Percentiles rank a stretch among this genome's conserved stretches.
phyloP scores from a whole-genome alignment of 2,113 vertebrate genomes.

The Cyanistes caeruleus region DNA sequence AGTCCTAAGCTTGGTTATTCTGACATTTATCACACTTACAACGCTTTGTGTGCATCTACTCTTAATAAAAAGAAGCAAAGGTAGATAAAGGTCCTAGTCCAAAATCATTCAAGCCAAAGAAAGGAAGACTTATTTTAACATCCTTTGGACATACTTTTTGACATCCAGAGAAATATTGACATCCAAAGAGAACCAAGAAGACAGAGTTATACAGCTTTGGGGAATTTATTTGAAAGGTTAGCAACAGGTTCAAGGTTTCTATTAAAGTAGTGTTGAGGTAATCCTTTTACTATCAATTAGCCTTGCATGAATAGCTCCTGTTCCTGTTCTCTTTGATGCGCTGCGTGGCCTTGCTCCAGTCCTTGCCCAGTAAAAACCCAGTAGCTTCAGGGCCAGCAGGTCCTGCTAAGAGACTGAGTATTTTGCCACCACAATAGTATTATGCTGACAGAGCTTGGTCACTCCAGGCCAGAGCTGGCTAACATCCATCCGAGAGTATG shows the following conservation, averaged over 20 bases:
- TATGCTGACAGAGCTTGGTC: neutral
- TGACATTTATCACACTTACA: neutral
- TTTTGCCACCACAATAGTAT: neutral
- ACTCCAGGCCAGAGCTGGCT: neutral
- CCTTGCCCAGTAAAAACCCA: neutral
- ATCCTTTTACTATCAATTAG: neutral
- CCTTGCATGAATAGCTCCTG: fast-evolving
- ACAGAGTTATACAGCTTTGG: neutral
- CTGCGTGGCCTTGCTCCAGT: neutral
- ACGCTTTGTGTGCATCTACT: neutral
- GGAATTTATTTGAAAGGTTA: neutral
- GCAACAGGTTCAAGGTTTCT: neutral
- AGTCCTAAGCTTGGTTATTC: neutral
- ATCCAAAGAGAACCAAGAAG: neutral
- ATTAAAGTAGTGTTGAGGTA: neutral
- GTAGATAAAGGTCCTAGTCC: neutral
- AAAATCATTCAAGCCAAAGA: neutral
- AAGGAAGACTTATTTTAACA: neutral
- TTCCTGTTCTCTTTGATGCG: neutral
- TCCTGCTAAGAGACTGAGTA: neutral
- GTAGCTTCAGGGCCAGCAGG: neutral
- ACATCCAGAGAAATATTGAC: neutral
- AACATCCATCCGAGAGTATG: neutral
- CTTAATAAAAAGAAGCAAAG: neutral
- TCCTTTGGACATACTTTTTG: neutral